phyloP scores from a whole-genome alignment of 2,888 invertebrate species.

The Clepsis dumicolana region DNA sequence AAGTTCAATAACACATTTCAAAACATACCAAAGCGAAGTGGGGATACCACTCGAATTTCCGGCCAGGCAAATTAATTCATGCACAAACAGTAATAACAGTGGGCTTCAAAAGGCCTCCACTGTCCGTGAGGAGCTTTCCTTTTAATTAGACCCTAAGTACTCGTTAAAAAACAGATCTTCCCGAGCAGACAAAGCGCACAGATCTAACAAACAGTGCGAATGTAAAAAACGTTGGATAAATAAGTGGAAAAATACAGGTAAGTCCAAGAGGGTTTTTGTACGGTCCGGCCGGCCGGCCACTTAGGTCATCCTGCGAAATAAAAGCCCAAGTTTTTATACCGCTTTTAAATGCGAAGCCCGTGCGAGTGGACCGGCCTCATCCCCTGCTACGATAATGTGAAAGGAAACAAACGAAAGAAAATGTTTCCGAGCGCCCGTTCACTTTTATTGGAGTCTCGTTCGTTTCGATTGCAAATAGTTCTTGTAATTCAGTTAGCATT shows the following conservation, averaged over 20 bases:
- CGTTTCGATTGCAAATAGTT: conserved; percentile 84
- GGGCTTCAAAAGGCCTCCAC: conserved; percentile 84
- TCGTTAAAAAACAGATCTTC: conserved; percentile 86
- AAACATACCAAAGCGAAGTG: conserved; percentile 63
- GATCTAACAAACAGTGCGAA: conserved; percentile 82
- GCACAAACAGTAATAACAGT: conserved; percentile 83
- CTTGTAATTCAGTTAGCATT: conserved; percentile 79
- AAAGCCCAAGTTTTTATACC: conserved; percentile 84
- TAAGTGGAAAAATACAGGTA: conserved; percentile 87
- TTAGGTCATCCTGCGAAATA: conserved; percentile 86
- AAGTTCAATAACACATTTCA: conserved; percentile 66
- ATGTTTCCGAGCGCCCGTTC: conserved; percentile 80
- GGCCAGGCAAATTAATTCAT: conserved; percentile 83
- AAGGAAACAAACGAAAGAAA: conserved; percentile 85
- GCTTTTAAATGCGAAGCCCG: conserved; percentile 84
- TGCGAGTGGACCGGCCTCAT: conserved; percentile 77
- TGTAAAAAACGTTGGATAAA: conserved; percentile 85
- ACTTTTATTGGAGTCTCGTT: conserved; percentile 79
- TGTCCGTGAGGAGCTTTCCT: conserved; percentile 83
- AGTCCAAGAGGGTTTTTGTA: conserved; percentile 84
- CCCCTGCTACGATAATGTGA: conserved; percentile 79
- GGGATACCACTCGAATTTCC: conserved; percentile 75
- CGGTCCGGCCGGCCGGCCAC: conserved; percentile 79
- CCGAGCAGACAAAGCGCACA: conserved; percentile 80
- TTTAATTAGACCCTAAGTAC: conserved; percentile 86